A percentile compares a stretch with the other conserved stretches of the same genome.
Evolutionary conservation across 1,140 invertebrate genomes (phyloP).

Genomic region (Drosophila lini): DNA sequence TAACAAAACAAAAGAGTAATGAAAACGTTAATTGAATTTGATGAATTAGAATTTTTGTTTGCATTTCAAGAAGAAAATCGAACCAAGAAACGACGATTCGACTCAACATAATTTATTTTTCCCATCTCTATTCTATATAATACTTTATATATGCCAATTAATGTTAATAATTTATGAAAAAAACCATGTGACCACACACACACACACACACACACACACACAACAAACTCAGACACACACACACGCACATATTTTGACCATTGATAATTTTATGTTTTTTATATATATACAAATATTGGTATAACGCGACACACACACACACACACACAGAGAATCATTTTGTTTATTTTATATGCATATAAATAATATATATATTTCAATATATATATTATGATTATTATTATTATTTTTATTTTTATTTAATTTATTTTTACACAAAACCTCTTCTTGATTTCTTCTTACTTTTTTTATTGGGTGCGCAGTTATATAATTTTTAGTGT

Average conservation of each 20-base stretch:
- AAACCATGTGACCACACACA: constrained; percentile 32
- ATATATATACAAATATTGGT: constrained; percentile 33
- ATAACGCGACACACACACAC: constrained; percentile 41
- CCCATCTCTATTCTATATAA: constrained; percentile 39
- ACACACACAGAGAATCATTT: constrained; percentile 40
- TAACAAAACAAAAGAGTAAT: constrained; percentile 21
- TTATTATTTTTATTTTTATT: constrained; percentile 39
- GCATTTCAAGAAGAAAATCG: constrained; percentile 22
- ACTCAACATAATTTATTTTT: constrained; percentile 69
- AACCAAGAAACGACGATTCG: constrained; percentile 37
- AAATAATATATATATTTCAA: constrained; percentile 1
- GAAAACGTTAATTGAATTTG: constrained; percentile 24
- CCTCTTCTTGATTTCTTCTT: constrained; percentile 48
- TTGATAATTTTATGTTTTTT: constrained; percentile 80
- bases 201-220: constrained; percentile 10
- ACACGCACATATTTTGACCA: constrained; percentile 62
- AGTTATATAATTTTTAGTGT: constrained; percentile 67
- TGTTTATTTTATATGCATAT: constrained; percentile 52
- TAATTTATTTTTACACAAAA: constrained; percentile 66
- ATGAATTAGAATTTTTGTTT: constrained; percentile 11
- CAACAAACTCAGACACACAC: constrained; percentile 15
- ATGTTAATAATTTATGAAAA: constrained; percentile 78
- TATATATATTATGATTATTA: constrained; percentile 18
- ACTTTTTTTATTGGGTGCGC: constrained; percentile 62
- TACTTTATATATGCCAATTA: constrained; percentile 64